Conservation (phyloP, 2,113 vertebrate species). For the sheep (Ovis aries) region ARS-UI_Ramb_v3.0 NC_056055.1:58821501-58822000, state of each 20-base stretch:
- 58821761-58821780: neutral
- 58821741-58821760: slow-evolving; percentile 17
- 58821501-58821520: neutral
- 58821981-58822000: neutral
- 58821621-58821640: neutral
- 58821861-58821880: neutral
- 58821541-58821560: neutral
- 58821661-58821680: neutral
- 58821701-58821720: neutral
- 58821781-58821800: neutral
- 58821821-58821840: slow-evolving; percentile 20
- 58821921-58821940: neutral
- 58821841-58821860: neutral
- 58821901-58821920: neutral
- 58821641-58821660: neutral
- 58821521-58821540: neutral
- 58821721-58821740: neutral
- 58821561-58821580: neutral
- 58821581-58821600: neutral
- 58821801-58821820: neutral
- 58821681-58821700: neutral
- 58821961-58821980: neutral
- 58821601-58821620: neutral
- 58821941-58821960: neutral
- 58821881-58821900: neutral